Evolutionary conservation across 2,888 invertebrate species (phyloP), one percentile per base, ranked within the genome.

Genomic region (Tortricodes alternella): DNA sequence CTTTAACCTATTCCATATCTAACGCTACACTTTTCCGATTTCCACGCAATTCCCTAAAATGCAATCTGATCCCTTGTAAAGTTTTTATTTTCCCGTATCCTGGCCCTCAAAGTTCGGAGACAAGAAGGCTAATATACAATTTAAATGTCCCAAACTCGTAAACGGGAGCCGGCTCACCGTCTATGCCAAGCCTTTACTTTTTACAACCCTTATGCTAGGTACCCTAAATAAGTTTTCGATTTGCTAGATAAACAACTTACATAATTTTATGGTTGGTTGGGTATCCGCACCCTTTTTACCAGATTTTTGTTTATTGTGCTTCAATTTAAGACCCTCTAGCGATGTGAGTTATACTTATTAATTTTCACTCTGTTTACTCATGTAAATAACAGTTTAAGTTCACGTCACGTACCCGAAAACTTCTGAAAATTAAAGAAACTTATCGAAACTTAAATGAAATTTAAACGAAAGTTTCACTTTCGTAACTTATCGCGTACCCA

Each of bases 141-240:
- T 85, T 85, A 83, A 85, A 86, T 74, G 80, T 71, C 75, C 77
- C 76, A 55, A 74, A 72, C 70, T 73, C 76, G 73, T 77, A 76
- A 78, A 80, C 68, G 58, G 51, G 58, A 62, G 61, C 67, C 58
- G 64, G 72, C 68, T 74, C 74, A 69, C 59, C 61, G 67, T 66
- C 67, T 64, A 62, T 67, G 66, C 63, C 34, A 16, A 49, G 73
- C 77, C 72, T 76, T 80, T 76, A 76, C 75, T 83, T 82, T 81
- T 82, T 80, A 80, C 74, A 71, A 62, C 71, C 72, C 64, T 70
- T 70, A 68, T 70, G 68, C 65, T 70, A 56, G 41, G 44, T 56
- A 18, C 29, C 37, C 63, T 67, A 74, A 75, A 77, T 74, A 78
- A 73, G 67, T 76, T 71, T 67, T 34, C 61, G 56, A 66, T 71